Evolutionary conservation across 1,140 invertebrate species (phyloP).

Genomic region (Heterodera schachtii): DNA sequence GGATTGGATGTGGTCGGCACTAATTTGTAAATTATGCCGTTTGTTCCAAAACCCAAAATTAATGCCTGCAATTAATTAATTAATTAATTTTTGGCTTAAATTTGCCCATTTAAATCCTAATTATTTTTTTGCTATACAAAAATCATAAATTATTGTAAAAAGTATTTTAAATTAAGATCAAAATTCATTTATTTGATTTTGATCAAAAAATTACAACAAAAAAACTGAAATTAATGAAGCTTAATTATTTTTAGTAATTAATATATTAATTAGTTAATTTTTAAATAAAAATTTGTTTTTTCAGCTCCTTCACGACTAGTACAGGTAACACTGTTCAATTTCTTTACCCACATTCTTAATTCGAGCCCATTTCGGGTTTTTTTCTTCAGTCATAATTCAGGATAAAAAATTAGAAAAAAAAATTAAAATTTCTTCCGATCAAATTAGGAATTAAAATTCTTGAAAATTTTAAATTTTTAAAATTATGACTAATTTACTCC

Average conservation of each 20-base stretch:
- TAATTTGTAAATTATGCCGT: neutral
- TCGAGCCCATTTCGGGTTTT: neutral
- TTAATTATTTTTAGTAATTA: no score
- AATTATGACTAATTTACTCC: no score
- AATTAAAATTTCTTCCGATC: neutral
- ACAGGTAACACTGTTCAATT: neutral
- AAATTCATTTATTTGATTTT: no score
- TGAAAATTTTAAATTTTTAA: no score
- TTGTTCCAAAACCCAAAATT: neutral
- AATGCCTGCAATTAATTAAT: neutral
- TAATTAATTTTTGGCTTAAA: no score
- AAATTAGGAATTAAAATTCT: no score
- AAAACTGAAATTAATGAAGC: no score
- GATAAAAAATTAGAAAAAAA: neutral
- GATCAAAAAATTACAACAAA: no score
- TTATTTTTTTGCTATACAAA: no score
- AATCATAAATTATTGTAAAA: no score
- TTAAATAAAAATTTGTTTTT: neutral
- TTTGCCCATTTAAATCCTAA: no score
- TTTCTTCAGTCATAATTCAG: neutral
- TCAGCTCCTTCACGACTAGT: neutral
- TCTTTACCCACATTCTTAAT: constrained; percentile 23
- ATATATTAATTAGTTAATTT: neutral
- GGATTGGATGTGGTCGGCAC: neutral
- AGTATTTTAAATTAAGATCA: no score